These are phyloP conservation scores for Tychaedon coryphoeus DNA, from an alignment of 2,113 vertebrate genomes.

Conservation along the genomic window DNA sequence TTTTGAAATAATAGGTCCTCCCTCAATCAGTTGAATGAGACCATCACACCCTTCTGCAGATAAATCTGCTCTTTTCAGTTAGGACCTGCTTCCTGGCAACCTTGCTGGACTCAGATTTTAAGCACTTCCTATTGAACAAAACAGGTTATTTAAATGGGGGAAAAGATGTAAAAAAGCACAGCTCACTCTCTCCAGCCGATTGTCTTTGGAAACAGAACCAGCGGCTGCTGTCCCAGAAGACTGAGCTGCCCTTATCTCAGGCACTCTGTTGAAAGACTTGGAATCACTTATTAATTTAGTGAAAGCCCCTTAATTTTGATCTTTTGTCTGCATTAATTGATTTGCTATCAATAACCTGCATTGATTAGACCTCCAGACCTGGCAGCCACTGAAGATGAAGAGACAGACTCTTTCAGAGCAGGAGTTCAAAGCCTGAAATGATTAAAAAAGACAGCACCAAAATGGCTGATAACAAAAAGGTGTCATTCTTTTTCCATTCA, in stretches of 20 bases:
- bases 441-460: constrained; percentile 50
- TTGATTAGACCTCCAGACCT: constrained; percentile 64
- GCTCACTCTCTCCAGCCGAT: background rate
- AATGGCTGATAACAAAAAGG: constrained; percentile 57
- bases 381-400: constrained; percentile 52
- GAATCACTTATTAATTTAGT: constrained; percentile 73
- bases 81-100: background rate
- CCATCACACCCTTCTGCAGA: background rate
- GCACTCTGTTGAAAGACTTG: constrained; percentile 62
- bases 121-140: constrained; percentile 14
- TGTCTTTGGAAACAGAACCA: constrained; percentile 47
- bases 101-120: constrained; percentile 17
- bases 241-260: constrained; percentile 60
- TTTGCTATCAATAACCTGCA: constrained; percentile 72
- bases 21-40: background rate
- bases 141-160: constrained; percentile 13
- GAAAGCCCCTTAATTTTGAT: constrained; percentile 67
- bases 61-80: constrained; percentile 17
- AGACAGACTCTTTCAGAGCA: constrained; percentile 48
- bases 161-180: background rate
- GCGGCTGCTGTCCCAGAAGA: constrained; percentile 59
- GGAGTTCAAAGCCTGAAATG: constrained; percentile 59
- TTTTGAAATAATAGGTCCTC: background rate
- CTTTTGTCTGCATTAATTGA: constrained; percentile 70
- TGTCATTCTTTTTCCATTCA: constrained; percentile 4